Conservation (phyloP, 2,888 invertebrate species). For the Orchesella flavescens region DNA sequence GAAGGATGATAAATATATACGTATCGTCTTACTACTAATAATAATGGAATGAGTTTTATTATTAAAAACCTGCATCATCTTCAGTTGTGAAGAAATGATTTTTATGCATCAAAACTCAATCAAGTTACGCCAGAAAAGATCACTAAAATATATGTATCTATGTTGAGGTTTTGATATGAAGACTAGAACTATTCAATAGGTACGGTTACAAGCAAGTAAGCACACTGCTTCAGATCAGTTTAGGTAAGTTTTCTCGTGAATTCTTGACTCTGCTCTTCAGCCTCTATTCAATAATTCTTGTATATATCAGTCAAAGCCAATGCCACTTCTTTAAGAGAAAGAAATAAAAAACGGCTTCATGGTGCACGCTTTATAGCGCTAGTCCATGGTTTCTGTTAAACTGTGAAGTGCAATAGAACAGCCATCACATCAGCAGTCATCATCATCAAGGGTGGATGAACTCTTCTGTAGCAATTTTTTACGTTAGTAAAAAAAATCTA, state of each 20-base stretch:
- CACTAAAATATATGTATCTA: too few species aligned
- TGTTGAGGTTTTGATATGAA: too few species aligned
- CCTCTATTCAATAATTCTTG: background rate
- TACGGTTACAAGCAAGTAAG: too few species aligned
- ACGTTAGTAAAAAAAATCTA: slow-evolving; percentile 12
- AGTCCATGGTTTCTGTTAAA: slow-evolving; percentile 16
- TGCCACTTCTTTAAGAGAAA: slow-evolving; percentile 9
- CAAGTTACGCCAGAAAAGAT: background rate
- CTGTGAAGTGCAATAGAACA: slow-evolving; percentile 14
- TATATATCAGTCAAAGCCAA: slow-evolving; percentile 33
- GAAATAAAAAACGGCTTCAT: background rate
- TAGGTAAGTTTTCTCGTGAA: slow-evolving; percentile 18
- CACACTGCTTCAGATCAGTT: background rate
- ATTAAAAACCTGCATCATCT: too few species aligned
- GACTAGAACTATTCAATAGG: too few species aligned
- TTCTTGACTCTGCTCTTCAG: slow-evolving; percentile 7
- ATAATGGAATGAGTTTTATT: too few species aligned
- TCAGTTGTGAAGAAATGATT: too few species aligned
- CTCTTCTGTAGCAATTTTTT: slow-evolving; percentile 43
- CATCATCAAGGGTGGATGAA: slow-evolving; percentile 48
- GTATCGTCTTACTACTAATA: too few species aligned
- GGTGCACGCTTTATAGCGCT: too few species aligned
- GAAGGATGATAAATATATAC: too few species aligned
- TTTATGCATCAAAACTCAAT: slow-evolving; percentile 19
- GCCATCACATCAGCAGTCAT: slow-evolving; percentile 27